Evolutionary conservation across 2,113 vertebrate genomes (phyloP), one percentile per base, ranked within the genome.

Genomic region (Atlantisia rogersi): DNA sequence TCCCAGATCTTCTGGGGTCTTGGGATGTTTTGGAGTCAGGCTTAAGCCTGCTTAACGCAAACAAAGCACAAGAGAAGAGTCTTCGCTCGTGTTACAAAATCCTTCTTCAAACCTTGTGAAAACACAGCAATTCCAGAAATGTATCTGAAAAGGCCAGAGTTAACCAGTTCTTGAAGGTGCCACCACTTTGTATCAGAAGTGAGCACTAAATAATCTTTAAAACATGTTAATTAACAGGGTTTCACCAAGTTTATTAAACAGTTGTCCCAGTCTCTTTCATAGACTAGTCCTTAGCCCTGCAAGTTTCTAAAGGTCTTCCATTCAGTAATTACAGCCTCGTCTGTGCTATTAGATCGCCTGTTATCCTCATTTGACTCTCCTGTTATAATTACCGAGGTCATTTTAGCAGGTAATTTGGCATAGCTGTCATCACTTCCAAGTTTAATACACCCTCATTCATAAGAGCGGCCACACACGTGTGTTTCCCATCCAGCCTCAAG

Each of bases 331-430:
- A 65, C 58, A 86, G 76, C 68, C 53, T 56, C 4, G 2, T 24
- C 67, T 48, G 0, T 32, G 75, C 91, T n/a, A 39, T 53, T 26
- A 85, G 24, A n/a, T 28, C 32, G 82, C 58, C 86, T 1, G 48
- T 71, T 92, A 82, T 26, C 76, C 91, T 77, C 63, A 56, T 60
- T 11, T 8, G 5, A n/a, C 88, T 85, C 70, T 64, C 86, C 75
- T 73, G 63, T 20, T 92, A 0, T 42, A 94, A 95, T 90, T 86
- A 91, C 79, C 6, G 42, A 74, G 76, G 55, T 80, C 24, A 74
- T n/a, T 62, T 91, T 10, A 73, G 28, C 71, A 83, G 80, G 83
- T 90, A 48, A 64, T 94, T 94, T 81, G 80, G 86, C 89, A 67
- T 2, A 69, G 73, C 50, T 95, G 86, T 78, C 93, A 94, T 21